These are phyloP conservation scores for Drosophila niveifrons DNA, from an alignment of 2,888 invertebrate genomes.

Conservation along the genomic window DNA sequence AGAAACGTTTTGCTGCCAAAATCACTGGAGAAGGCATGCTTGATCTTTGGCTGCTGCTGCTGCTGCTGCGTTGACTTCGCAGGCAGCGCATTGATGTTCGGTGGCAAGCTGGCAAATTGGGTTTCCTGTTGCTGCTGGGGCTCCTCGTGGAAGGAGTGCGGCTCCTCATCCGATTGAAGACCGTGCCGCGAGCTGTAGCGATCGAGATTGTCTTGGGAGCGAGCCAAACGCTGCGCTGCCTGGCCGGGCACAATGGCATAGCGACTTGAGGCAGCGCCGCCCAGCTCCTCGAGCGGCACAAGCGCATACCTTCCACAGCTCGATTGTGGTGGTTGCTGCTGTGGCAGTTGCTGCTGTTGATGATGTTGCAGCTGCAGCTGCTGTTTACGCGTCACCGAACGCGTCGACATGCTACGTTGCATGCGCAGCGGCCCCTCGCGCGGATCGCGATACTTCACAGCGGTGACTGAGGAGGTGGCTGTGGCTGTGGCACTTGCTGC, in stretches of 20 bases:
- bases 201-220: constrained; percentile 84
- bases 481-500: constrained; percentile 19
- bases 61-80: constrained; percentile 39
- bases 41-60: constrained; percentile 70
- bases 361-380: constrained; percentile 63
- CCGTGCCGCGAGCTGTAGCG: constrained; percentile 68
- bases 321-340: constrained; percentile 48
- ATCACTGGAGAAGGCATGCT: constrained; percentile 85
- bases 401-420: constrained; percentile 85
- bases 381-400: constrained; percentile 81
- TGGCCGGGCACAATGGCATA: constrained; percentile 84
- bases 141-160: constrained; percentile 82
- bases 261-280: constrained; percentile 70
- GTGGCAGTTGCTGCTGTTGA: constrained; percentile 51
- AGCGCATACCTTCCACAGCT: constrained; percentile 85
- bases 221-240: constrained; percentile 84
- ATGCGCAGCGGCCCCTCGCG: constrained; percentile 84
- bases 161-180: constrained; percentile 71
- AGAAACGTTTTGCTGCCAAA: constrained; percentile 85
- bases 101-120: constrained; percentile 83
- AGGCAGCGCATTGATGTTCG: constrained; percentile 59
- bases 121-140: constrained; percentile 69
- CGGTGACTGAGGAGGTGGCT: constrained; percentile 10
- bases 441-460: constrained; percentile 60
- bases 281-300: constrained; percentile 86